Percentiles rank a stretch among this genome's conserved stretches.
phyloP scores from a whole-genome alignment of 1,140 invertebrate species.

The Wasmannia auropunctata region DNA sequence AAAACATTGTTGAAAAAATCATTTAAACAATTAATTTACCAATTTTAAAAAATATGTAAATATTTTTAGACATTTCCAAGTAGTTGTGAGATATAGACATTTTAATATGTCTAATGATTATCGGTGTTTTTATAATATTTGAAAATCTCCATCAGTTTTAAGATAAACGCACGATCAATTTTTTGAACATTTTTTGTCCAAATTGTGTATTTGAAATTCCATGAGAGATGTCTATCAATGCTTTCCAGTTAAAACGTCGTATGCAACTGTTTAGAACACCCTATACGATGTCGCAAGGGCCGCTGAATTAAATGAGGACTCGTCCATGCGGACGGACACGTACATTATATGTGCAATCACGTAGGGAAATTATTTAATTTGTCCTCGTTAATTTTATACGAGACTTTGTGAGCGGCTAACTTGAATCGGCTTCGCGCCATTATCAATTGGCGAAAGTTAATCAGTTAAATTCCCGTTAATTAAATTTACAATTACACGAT shows the following conservation, averaged over 20 bases:
- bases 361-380: constrained; percentile 41
- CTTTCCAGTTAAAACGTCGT: not conserved
- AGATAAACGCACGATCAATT: not conserved
- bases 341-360: constrained; percentile 36
- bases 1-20: not conserved
- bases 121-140: not conserved
- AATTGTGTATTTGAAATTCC: not conserved
- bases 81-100: not conserved
- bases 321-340: not conserved
- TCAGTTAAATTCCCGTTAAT: not conserved
- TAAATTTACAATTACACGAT: not conserved
- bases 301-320: constrained; percentile 1
- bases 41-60: not conserved
- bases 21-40: no score
- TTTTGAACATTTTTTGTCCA: not conserved
- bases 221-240: not conserved
- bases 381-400: constrained; percentile 17
- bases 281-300: constrained; percentile 2
- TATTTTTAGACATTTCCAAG: not conserved
- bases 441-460: not conserved
- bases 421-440: constrained; percentile 18
- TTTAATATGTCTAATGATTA: not conserved
- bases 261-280: constrained; percentile 22
- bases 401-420: not conserved
- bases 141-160: not conserved